Base-by-base conservation (phyloP, 2,888 invertebrate genomes). In the Agelastica alni region DNA sequence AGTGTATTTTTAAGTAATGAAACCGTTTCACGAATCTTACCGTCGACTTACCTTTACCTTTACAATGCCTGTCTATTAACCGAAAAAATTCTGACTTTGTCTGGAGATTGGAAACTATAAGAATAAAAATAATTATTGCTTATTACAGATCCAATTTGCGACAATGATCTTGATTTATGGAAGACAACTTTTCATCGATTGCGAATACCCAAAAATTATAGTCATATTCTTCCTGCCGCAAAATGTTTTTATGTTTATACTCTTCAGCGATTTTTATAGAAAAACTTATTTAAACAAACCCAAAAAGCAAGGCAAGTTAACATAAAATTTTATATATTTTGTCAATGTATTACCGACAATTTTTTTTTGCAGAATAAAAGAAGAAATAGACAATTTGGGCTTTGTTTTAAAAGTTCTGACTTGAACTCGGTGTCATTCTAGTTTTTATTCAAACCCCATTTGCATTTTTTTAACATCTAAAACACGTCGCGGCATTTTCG, bases 101-200 rank as follows among this genome's bases (percentile, higher is more conserved):
- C n/a, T n/a, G n/a, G n/a, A n/a, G n/a, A n/a, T n/a, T n/a, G n/a
- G n/a, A n/a, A n/a, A n/a, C n/a, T n/a, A n/a, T n/a, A n/a, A n/a
- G n/a, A n/a, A n/a, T n/a, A n/a, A n/a, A n/a, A n/a, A n/a, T n/a
- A n/a, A n/a, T n/a, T n/a, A n/a, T n/a, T n/a, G n/a, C n/a, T n/a
- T n/a, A n/a, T n/a, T n/a, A n/a, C 78, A 84, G 80, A n/a, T 80
- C 0, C 89, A 89, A 71, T 89, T 90, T 68, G 75, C 83, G 28
- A 67, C 82, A 57, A 76, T 84, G 28, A 75, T 83, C 0, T 49
- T 85, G 0, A 87, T 88, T 71, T 81, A 80, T 74, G 55, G 70
- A 0, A 62, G 73, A n/a, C 55, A 83, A 18, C 64, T 80, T 0
- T 78, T 83, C 9, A 36, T 20, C 9, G 77, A 81, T 56, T 87